Evolutionary conservation across 2,888 invertebrate genomes (phyloP), one percentile per base, ranked within the genome.

Genomic region (Eristalis pertinax): DNA sequence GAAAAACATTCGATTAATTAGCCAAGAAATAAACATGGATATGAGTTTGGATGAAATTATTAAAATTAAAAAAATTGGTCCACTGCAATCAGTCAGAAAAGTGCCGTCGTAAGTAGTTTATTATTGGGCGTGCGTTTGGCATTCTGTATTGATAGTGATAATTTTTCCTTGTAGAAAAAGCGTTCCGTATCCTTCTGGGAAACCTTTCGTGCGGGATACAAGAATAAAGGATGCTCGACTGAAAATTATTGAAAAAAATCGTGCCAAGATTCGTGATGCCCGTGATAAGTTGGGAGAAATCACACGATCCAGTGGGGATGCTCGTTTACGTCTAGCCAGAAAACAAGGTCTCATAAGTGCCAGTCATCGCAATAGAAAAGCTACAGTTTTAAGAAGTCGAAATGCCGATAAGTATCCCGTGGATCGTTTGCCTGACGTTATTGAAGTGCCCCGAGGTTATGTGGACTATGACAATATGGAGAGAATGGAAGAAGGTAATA

Each of bases 181-280:
- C 56, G 75, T 77, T 65, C 74, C 65, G 19, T 75, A 64, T 19
- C 62, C 38, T 11, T 32, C 43, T 1, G 83, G 79, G 0, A 87
- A 87, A 22, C 32, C 41, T 7, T 76, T 80, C n/a, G 19, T 69
- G 4, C 67, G 68, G 58, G 79, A 84, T 35, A 68, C 50, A 10
- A 62, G 72, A 22, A 65, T 87, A 19, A 67, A 35, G 43, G 97
- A 97, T 94, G 97, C 97, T 22, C 94, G 97, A 68, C 95, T 96
- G 89, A 96, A 96, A 93, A 96, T 97, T 58, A 96, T 97, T 89
- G 95, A 95, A 67, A 97, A 96, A 90, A 97, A 97, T 91, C 94
- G 97, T 68, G 95, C 94, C 67, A 96, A 95, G 90, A 95, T 97
- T 32, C 94, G 94, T 0, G 97, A 97, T 94, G 97, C 97, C 0